A percentile compares a stretch with the other conserved stretches of the same genome.
These are phyloP conservation scores for Yponomeuta sedellus DNA, from an alignment of 2,888 invertebrate species.

Conservation along the genomic window DNA sequence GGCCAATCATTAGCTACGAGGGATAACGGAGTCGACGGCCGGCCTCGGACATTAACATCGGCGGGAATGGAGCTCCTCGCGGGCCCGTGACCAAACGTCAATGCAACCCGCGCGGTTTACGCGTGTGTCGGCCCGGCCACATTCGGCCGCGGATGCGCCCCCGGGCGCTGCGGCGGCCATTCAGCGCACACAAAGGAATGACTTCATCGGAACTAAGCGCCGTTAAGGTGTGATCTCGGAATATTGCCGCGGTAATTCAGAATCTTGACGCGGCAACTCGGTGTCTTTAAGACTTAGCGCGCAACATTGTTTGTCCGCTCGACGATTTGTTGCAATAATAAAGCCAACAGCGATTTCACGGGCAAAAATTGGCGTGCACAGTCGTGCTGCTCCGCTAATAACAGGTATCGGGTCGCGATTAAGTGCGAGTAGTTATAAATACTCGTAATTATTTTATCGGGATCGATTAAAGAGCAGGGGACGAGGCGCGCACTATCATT, in stretches of 20 bases:
- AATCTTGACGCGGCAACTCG: slow-evolving; percentile 3
- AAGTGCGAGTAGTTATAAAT: slow-evolving; percentile 65
- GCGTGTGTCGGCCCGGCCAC: slow-evolving; percentile 29
- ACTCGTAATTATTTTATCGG: slow-evolving; percentile 70
- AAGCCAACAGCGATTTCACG: slow-evolving; percentile 2
- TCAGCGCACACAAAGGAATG: slow-evolving; percentile 59
- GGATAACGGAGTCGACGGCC: slow-evolving; percentile 72
- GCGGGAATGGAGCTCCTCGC: slow-evolving; percentile 35
- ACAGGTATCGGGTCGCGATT: slow-evolving; percentile 54
- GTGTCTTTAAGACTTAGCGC: slow-evolving; percentile 34
- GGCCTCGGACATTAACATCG: slow-evolving; percentile 44
- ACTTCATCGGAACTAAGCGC: slow-evolving; percentile 58
- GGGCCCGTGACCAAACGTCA: slow-evolving; percentile 67
- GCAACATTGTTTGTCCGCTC: slow-evolving; percentile 10
- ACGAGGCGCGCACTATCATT: slow-evolving; percentile 70
- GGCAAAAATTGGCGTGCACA: not conserved
- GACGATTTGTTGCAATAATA: slow-evolving; percentile 9
- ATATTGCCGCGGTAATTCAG: slow-evolving; percentile 11
- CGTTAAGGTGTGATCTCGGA: slow-evolving; percentile 11
- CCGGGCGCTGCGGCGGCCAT: slow-evolving; percentile 43
- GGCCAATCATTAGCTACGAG: slow-evolving; percentile 76
- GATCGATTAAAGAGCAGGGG: slow-evolving; percentile 56
- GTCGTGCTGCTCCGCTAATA: slow-evolving; percentile 31
- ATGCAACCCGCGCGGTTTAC: slow-evolving; percentile 52
- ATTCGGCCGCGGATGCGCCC: slow-evolving; percentile 44